Conservation (phyloP, 2,113 vertebrate species). For the Zosterops hypoxanthus region DNA sequence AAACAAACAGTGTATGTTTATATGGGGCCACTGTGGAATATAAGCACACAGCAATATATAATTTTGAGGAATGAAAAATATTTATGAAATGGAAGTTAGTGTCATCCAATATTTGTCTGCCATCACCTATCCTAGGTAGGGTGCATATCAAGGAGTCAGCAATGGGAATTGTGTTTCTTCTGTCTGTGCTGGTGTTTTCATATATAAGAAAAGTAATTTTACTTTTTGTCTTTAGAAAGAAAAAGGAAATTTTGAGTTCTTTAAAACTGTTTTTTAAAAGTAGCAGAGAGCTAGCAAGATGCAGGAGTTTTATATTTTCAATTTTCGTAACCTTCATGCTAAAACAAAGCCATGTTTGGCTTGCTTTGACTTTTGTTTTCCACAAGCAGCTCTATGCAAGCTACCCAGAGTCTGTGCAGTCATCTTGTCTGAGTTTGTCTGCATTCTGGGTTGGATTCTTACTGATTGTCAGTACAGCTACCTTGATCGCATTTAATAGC, state of each 20-base stretch:
- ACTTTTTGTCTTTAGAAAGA: not conserved
- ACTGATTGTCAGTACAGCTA: not conserved
- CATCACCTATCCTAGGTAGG: not conserved
- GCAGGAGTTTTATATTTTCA: not conserved
- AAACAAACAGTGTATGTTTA: not conserved
- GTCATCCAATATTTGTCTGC: not conserved
- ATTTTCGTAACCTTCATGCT: not conserved
- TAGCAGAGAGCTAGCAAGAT: not conserved
- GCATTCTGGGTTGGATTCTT: not conserved
- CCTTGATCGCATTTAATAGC: not conserved
- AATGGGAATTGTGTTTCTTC: not conserved
- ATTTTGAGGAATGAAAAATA: constrained; percentile 1
- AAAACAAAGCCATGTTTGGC: not conserved
- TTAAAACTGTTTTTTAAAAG: not conserved
- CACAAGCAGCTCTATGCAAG: not conserved
- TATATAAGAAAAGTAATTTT: not conserved
- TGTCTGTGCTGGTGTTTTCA: not conserved
- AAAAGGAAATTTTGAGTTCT: not conserved
- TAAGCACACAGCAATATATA: not conserved
- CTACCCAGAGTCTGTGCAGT: not conserved
- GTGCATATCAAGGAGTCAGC: not conserved
- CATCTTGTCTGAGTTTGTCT: not conserved
- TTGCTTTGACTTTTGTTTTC: not conserved
- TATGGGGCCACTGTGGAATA: not conserved
- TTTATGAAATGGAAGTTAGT: not conserved